Conservation (phyloP, 2,113 vertebrate species). For the Tachycineta bicolor region DNA sequence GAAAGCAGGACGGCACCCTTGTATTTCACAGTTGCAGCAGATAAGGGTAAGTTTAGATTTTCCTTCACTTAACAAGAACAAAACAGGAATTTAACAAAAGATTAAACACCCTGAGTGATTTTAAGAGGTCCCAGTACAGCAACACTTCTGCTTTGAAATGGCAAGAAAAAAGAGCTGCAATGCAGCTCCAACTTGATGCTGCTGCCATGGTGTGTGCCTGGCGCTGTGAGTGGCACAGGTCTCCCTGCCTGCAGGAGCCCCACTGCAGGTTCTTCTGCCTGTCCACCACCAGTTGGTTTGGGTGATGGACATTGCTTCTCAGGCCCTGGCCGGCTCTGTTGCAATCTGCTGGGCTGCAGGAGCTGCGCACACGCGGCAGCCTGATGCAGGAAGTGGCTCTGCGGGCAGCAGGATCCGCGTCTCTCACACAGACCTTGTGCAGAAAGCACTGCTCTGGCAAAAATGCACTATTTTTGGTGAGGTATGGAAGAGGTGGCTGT, state of each 20-base stretch:
- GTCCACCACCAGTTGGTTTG: background rate
- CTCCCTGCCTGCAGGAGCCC: background rate
- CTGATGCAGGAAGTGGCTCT: constrained; percentile 13
- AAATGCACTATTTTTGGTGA: background rate
- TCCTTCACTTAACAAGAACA: background rate
- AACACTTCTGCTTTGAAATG: background rate
- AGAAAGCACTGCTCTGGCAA: background rate
- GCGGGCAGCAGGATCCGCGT: background rate
- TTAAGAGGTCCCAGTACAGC: background rate
- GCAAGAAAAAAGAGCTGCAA: background rate
- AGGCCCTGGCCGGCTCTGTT: background rate
- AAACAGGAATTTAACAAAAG: background rate
- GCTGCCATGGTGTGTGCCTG: rapidly evolving
- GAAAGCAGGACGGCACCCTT: background rate
- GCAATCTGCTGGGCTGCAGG: background rate
- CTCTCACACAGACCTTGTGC: rapidly evolving
- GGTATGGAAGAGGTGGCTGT: background rate
- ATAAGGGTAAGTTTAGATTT: background rate
- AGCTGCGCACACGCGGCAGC: rapidly evolving
- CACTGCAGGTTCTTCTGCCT: background rate
- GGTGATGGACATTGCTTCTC: rapidly evolving
- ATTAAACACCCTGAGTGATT: background rate
- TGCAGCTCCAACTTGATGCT: background rate
- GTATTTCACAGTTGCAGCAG: background rate
- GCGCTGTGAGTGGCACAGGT: rapidly evolving